Base-by-base conservation (phyloP, 2,888 invertebrate species). In the Eupithecia vulgata region DNA sequence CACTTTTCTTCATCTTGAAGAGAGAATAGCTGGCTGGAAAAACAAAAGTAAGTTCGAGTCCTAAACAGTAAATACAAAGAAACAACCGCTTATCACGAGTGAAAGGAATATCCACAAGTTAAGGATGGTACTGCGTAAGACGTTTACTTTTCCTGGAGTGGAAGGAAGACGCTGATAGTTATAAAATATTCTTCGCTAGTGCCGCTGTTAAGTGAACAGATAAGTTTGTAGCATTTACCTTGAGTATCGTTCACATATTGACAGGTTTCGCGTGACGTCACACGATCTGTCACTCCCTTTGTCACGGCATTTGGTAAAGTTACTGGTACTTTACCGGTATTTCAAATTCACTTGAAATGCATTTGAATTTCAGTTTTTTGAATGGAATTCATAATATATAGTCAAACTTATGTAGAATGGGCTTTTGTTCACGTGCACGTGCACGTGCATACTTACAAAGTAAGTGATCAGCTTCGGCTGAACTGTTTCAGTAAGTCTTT, bases 241-340 rank as follows among this genome's bases (percentile, higher is more conserved):
- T 57, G 25, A 25, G 57, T 12, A 57, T 57, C 25, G 57, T 57
- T 57, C 5, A 13, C 25, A 57, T 57, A 57, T 57, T 72, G 72
- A 61, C 70, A 72, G 65, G 21, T 48, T 45, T 48, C 59, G 40
- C 72, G 69, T 71, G 72, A 71, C 69, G 68, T 67, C 59, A 71
- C 59, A 40, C 42, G 57, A 72, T 66, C 65, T 66, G 72, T 69
- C 72, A 66, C 65, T 45, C 59, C 7, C 35, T 72, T 68, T 68
- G 67, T 67, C 25, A 30, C 34, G 17, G 64, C 64, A 65, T 68
- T 64, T 64, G 30, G 13, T 48, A 34, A 61, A 34, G 57, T 57
- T 30, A 52, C 17, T 45, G 30, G 59, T 61, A 42, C n/a, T 71
- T 45, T 65, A 3, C 45, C 30, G 59, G 30, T 30, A 30, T 59